Percentiles rank a stretch among this genome's conserved stretches.
Conservation (phyloP, 2,797 vertebrate genomes). For the Anabas testudineus region DNA sequence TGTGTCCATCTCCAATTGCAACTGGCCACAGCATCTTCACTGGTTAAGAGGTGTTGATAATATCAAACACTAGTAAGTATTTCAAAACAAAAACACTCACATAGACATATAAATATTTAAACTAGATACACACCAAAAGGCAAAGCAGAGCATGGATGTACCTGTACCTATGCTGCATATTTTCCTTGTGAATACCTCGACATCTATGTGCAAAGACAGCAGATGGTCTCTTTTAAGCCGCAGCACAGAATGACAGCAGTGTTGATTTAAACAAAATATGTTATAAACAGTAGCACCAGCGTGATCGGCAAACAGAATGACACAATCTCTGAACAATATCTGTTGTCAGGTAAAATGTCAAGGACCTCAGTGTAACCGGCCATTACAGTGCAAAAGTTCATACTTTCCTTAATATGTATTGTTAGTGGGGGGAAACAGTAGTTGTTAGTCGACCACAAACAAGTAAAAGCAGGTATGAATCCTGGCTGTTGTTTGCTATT, state of each 20-base stretch:
- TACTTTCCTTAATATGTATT: constrained; percentile 32
- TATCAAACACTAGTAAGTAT: background rate
- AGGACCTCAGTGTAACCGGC: constrained; percentile 3
- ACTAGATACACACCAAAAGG: background rate
- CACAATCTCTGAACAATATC: constrained; percentile 28
- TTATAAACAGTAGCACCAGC: background rate
- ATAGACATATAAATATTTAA: background rate
- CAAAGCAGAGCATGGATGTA: background rate
- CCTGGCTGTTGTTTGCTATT: constrained; percentile 39
- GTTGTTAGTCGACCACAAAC: constrained; percentile 50
- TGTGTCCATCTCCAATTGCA: too few relatives aligned
- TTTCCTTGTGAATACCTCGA: constrained; percentile 11
- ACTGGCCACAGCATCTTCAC: background rate
- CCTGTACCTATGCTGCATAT: background rate
- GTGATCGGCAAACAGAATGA: constrained; percentile 41
- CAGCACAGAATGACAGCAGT: constrained; percentile 5
- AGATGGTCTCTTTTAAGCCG: constrained; percentile 16
- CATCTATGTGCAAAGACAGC: constrained; percentile 18
- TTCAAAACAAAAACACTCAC: background rate
- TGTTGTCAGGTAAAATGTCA: constrained; percentile 43
- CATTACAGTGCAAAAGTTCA: constrained; percentile 24
- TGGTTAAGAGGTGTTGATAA: background rate
- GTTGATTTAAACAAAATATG: constrained; percentile 2
- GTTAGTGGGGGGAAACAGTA: constrained; percentile 51
- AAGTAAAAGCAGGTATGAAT: constrained; percentile 38